Evolutionary conservation across 2,113 vertebrate species (phyloP).

Genomic region (Cardinalis cardinalis): DNA sequence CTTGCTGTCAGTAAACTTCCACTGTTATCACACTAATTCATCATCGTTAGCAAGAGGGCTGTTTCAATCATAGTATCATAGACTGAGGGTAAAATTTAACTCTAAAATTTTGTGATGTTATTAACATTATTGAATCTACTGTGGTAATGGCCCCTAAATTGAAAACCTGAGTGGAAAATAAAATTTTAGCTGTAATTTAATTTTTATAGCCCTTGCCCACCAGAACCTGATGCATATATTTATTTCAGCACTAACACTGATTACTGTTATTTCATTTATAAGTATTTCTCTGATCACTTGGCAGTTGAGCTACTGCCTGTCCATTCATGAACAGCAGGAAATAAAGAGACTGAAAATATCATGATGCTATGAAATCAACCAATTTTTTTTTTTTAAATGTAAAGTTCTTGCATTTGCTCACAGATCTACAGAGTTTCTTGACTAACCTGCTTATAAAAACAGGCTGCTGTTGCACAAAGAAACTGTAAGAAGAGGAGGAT

Average conservation of each 20-base stretch:
- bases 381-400: neutral
- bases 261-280: neutral
- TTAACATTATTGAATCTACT: neutral
- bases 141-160: neutral
- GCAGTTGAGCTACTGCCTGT: neutral
- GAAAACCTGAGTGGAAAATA: conserved; percentile 9
- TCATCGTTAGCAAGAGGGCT: neutral
- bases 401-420: neutral
- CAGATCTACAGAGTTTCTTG: neutral
- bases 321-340: neutral
- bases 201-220: neutral
- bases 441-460: neutral
- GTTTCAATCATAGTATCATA: neutral
- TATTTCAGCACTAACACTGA: neutral
- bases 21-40: neutral
- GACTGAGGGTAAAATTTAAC: neutral
- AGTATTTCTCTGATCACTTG: neutral
- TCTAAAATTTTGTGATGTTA: neutral
- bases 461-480: neutral
- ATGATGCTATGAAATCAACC: neutral
- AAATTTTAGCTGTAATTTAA: neutral
- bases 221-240: conserved; percentile 1
- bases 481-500: neutral
- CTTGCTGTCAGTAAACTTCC: neutral
- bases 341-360: neutral